phyloP scores from a whole-genome alignment of 1,140 invertebrate genomes.

The Stegodyphus mimosarum region DNA sequence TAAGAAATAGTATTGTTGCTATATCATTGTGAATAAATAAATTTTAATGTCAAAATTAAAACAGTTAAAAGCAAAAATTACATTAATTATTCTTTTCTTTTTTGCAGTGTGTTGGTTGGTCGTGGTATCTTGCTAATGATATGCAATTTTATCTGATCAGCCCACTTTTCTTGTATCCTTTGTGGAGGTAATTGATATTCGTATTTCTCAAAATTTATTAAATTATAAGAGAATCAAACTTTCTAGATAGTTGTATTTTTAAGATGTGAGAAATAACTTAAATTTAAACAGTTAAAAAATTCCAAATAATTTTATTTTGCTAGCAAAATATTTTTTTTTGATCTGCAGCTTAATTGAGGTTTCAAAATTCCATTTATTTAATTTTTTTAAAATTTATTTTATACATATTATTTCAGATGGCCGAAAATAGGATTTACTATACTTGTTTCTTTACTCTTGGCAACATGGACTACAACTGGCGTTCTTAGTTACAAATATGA shows the following conservation, averaged over 20 bases:
- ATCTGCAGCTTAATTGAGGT: not conserved
- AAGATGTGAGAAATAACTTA: too few species aligned
- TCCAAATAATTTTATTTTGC: not conserved
- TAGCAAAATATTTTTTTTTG: not conserved
- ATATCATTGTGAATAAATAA: too few species aligned
- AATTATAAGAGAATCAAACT: too few species aligned
- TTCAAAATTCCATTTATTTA: too few species aligned
- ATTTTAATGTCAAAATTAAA: too few species aligned
- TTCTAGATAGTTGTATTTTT: too few species aligned
- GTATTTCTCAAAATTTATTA: too few species aligned
- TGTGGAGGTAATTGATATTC: slow-evolving; percentile 59
- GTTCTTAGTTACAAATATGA: slow-evolving; percentile 50
- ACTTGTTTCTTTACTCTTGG: slow-evolving; percentile 36
- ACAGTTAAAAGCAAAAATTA: not conserved
- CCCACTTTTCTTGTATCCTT: slow-evolving; percentile 65
- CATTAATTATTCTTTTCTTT: not conserved
- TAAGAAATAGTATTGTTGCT: too few species aligned
- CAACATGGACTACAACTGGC: slow-evolving; percentile 60
- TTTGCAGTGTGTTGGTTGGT: slow-evolving; percentile 66
- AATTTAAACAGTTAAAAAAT: not conserved
- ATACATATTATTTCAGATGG: slow-evolving; percentile 12
- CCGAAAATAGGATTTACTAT: slow-evolving; percentile 59
- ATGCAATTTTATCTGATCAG: slow-evolving; percentile 68
- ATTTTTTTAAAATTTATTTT: too few species aligned
- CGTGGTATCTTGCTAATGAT: slow-evolving; percentile 68